Evolutionary conservation across 2,113 vertebrate genomes (phyloP), one percentile per base, ranked within the genome.

Genomic region (Otocyon megalotis): DNA sequence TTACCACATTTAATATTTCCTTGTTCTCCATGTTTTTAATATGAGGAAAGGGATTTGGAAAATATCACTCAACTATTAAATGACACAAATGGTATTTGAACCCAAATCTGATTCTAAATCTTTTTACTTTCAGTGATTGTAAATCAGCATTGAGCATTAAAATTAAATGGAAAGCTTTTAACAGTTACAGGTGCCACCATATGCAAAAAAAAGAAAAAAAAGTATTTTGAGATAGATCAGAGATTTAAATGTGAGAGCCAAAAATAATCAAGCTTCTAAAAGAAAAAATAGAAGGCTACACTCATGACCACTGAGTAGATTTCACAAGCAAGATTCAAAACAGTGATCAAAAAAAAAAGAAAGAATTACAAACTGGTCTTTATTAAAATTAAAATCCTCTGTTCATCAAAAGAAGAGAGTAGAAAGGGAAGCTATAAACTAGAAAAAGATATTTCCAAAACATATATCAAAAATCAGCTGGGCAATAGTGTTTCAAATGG

Each of bases 11-110:
- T 58, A 81, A 60, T 81, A 74, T 54, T 2, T 26, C 50, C 62
- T 63, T 85, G 72, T 92, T 85, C 54, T 95, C 54, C 19, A 58
- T 85, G 63, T 67, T 92, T 92, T 96, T 72, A 94, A 79, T 56
- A 94, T 72, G 20, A 77, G 9, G 6, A 60, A 91, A 90, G 1
- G 22, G 22, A 84, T 56, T 88, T 79, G 12, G 71, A 58, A 92
- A 88, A 72, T 60, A 56, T n/a, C 2, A 83, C 28, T 94, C 43
- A 84, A 77, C 26, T 92, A 80, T 48, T 53, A 96, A 85, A 56
- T 53, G 14, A 72, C 48, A 83, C 85, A 83, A 74, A 63, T 88
- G 37, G 15, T 3, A 89, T 84, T 79, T 94, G 56, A 96, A 65
- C 8, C 10, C 35, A 94, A 63, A 92, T 17, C 1, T 53, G 30